Evolutionary conservation across 2,888 invertebrate species (phyloP), one percentile per base, ranked within the genome.

Genomic region (Pseudanteris insignis): DNA sequence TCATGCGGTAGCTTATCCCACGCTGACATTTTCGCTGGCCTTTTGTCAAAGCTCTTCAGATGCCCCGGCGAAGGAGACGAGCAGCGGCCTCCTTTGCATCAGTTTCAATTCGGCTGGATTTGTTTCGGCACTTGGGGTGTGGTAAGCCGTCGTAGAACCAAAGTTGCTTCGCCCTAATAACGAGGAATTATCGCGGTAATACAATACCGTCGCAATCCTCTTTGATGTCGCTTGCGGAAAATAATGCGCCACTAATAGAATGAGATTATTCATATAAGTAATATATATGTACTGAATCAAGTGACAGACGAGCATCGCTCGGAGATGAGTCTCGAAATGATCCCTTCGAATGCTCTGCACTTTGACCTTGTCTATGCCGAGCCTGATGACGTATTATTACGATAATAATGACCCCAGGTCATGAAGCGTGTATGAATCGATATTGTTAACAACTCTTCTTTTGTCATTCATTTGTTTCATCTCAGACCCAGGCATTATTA

Each of bases 51-150:
- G 53, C 33, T 50, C 40, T n/a, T n/a, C n/a, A n/a, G n/a, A n/a
- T n/a, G n/a, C 29, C 43, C 30, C 37, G 57, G 48, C 43, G 14
- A 43, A 50, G 44, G 55, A 55, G 58, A 60, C 55, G 26, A 64
- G 62, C 62, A 62, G 64, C 62, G 68, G 68, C 63, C 70, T 73
- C 67, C 75, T 77, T 77, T 74, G 75, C 77, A 76, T 76, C 71
- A 70, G 68, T 69, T 69, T 71, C 77, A 79, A 79, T 79, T 79
- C 74, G 69, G 68, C 55, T 72, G 79, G 79, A 79, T 79, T 79
- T 78, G 77, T 77, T 77, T 76, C 73, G 73, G 73, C 76, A 74
- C 78, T 75, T 72, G 75, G 78, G 79, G 79, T 76, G 79, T 76
- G 76, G 77, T 80, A 80, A 80, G 77, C 79, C 75, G 77, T 76